Conservation (phyloP, 2,113 vertebrate genomes). For the Periophthalmus modestus region DNA sequence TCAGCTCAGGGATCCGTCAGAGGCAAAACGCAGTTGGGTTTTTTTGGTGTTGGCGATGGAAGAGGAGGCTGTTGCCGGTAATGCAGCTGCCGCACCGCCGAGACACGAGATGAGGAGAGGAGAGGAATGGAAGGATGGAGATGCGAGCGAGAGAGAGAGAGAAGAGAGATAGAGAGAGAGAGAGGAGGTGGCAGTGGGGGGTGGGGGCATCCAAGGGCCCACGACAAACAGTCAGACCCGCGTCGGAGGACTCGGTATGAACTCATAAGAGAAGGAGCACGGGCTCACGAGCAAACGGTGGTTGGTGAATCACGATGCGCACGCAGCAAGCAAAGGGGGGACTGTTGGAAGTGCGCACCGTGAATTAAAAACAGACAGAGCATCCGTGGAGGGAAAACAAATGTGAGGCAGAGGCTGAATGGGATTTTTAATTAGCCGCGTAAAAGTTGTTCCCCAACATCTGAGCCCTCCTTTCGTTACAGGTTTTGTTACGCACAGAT, state of each 20-base stretch:
- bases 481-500: background rate
- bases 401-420: background rate
- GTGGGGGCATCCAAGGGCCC: conserved; percentile 67
- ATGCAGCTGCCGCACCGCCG: conserved; percentile 63
- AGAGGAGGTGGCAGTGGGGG: conserved; percentile 14
- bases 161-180: background rate
- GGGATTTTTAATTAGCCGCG: background rate
- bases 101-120: conserved; percentile 67
- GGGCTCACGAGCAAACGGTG: conserved; percentile 63
- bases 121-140: background rate
- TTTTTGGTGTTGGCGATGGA: conserved; percentile 52
- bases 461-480: background rate
- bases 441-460: background rate
- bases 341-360: conserved; percentile 21
- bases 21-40: conserved; percentile 66
- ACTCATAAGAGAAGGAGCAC: conserved; percentile 56
- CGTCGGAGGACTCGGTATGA: conserved; percentile 41
- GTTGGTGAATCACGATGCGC: conserved; percentile 67
- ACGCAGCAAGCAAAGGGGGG: conserved; percentile 28
- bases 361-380: conserved; percentile 38
- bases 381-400: conserved; percentile 22
- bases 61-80: conserved; percentile 57
- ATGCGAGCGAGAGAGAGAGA: background rate
- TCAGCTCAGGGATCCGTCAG: conserved; percentile 59
- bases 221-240: conserved; percentile 55